Evolutionary conservation across 1,140 invertebrate species (phyloP).

Genomic region (Diorhabda carinulata): DNA sequence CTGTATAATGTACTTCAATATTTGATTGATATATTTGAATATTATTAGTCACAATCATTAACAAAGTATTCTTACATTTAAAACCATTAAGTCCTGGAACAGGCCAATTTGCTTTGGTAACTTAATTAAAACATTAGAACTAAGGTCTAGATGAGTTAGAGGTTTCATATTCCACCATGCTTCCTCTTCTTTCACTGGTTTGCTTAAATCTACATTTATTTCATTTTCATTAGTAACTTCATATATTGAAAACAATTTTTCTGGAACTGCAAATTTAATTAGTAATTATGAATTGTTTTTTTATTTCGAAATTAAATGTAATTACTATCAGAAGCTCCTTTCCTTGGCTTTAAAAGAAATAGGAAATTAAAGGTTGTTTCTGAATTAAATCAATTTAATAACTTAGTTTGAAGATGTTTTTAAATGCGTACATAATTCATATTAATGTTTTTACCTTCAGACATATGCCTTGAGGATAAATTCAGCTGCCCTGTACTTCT

Average conservation of each 20-base stretch:
- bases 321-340: too few species aligned
- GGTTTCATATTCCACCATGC: slow-evolving; percentile 85
- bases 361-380: too few species aligned
- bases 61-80: slow-evolving; percentile 58
- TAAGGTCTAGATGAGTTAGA: slow-evolving; percentile 73
- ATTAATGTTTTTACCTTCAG: slow-evolving; percentile 57
- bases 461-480: slow-evolving; percentile 68
- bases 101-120: slow-evolving; percentile 67
- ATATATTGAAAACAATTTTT: slow-evolving; percentile 77
- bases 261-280: slow-evolving; percentile 63
- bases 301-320: too few species aligned
- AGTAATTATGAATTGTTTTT: neutral
- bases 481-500: slow-evolving; percentile 74
- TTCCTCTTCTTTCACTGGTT: slow-evolving; percentile 52
- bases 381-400: too few species aligned
- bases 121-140: slow-evolving; percentile 67
- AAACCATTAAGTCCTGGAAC: slow-evolving; percentile 64
- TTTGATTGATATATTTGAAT: too few species aligned
- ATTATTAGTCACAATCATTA: too few species aligned
- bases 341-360: too few species aligned
- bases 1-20: too few species aligned
- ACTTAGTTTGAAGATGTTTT: too few species aligned
- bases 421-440: neutral
- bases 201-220: slow-evolving; percentile 60
- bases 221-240: slow-evolving; percentile 64